Conservation (phyloP, 2,888 invertebrate species). For the Drosophila meridiana region DNA sequence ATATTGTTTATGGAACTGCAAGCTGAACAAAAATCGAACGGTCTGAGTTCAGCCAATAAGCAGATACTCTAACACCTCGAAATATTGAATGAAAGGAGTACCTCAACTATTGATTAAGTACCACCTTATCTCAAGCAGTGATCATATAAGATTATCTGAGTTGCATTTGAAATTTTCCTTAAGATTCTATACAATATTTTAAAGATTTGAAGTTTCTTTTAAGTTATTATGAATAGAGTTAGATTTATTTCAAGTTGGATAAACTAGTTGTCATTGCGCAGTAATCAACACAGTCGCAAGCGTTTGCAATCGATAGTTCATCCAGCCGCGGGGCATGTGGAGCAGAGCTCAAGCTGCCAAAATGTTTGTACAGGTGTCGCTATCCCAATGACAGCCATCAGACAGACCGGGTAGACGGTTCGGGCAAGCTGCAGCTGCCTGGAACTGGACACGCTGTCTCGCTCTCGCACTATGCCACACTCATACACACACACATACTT, state of each 20-base stretch:
- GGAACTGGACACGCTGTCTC: constrained; percentile 23
- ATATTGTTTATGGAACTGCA: constrained; percentile 37
- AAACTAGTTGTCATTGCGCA: background rate
- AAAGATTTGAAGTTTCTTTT: no score
- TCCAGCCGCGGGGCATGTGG: constrained; percentile 18
- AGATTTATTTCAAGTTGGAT: background rate
- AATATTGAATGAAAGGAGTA: background rate
- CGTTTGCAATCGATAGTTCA: constrained; percentile 6
- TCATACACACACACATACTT: constrained; percentile 17
- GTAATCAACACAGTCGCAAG: background rate
- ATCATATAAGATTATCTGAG: no score
- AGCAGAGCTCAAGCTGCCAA: constrained; percentile 68
- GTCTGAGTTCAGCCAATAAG: background rate
- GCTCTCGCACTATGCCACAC: constrained; percentile 1
- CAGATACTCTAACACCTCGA: background rate
- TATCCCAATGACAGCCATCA: constrained; percentile 50
- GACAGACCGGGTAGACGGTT: constrained; percentile 37
- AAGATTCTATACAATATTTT: no score
- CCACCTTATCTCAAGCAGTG: no score
- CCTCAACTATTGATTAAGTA: background rate
- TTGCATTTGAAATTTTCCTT: no score
- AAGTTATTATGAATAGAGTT: no score
- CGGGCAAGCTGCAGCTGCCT: constrained; percentile 60
- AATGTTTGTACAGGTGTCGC: constrained; percentile 80
- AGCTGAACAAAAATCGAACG: constrained; percentile 15